These are phyloP conservation scores for Phaetusa simplex DNA, from an alignment of 2,113 vertebrate genomes.

Conservation along the genomic window DNA sequence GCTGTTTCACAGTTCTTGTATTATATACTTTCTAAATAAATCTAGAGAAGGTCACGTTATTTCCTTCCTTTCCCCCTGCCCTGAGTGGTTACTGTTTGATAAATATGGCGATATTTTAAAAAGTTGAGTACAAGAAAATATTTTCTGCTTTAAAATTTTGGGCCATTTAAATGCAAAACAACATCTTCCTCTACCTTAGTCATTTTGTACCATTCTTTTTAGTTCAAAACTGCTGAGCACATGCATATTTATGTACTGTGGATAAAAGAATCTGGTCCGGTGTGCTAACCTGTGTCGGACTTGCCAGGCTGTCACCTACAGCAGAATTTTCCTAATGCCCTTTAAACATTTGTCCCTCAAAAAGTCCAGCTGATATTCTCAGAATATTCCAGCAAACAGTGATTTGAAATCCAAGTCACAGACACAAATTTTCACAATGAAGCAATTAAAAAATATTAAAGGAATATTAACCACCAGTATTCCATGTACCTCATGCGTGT, in stretches of 20 bases:
- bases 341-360: not conserved
- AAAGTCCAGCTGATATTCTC: not conserved
- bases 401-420: not conserved
- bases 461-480: not conserved
- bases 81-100: not conserved
- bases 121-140: not conserved
- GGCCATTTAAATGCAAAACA: not conserved
- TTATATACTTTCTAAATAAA: not conserved
- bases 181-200: not conserved
- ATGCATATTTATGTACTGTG: not conserved
- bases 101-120: not conserved
- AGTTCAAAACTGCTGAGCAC: not conserved
- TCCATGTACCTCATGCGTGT: not conserved
- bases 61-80: not conserved
- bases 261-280: not conserved
- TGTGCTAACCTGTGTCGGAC: not conserved
- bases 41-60: not conserved
- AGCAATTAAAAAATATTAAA: not conserved
- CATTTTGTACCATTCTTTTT: not conserved
- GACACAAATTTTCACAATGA: not conserved
- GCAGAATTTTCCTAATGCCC: not conserved
- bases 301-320: not conserved
- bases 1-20: not conserved
- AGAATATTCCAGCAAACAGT: not conserved
- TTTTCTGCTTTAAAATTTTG: not conserved